A percentile compares a stretch with the other conserved stretches of the same genome.
phyloP scores from a whole-genome alignment of 2,888 invertebrate species.

The Zygothrica quintamaculata region DNA sequence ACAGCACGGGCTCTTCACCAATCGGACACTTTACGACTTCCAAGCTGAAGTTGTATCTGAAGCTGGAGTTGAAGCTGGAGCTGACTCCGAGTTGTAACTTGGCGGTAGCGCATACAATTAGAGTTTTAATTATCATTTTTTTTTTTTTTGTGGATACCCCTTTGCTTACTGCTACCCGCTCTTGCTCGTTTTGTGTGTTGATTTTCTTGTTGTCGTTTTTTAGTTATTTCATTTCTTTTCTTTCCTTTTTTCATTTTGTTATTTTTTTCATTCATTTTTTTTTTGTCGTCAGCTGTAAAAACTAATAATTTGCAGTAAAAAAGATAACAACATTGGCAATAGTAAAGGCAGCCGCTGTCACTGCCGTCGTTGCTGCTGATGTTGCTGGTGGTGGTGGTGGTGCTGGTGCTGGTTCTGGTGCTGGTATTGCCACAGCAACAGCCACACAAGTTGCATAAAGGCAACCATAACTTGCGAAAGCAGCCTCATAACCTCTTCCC shows the following conservation, averaged over 20 bases:
- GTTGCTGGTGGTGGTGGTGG: background rate
- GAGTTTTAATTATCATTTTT: slow-evolving; percentile 72
- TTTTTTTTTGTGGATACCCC: slow-evolving; percentile 21
- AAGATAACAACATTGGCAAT: slow-evolving; percentile 76
- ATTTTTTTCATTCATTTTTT: slow-evolving; percentile 23
- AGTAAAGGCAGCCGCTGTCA: slow-evolving; percentile 35
- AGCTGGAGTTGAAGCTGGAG: background rate
- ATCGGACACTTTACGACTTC: slow-evolving; percentile 63
- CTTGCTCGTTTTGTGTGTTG: background rate
- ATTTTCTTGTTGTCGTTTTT: slow-evolving; percentile 6
- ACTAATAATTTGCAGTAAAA: slow-evolving; percentile 79
- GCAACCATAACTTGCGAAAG: slow-evolving; percentile 54
- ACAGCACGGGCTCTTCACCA: slow-evolving; percentile 40
- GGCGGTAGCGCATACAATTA: slow-evolving; percentile 74
- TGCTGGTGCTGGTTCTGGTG: slow-evolving; percentile 14
- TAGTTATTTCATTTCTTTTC: slow-evolving; percentile 10
- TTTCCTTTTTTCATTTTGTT: slow-evolving; percentile 4
- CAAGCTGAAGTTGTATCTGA: slow-evolving; percentile 4
- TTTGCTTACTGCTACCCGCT: background rate
- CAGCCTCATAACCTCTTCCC: background rate
- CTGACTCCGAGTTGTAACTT: slow-evolving; percentile 28
- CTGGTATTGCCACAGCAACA: slow-evolving; percentile 17
- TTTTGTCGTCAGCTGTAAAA: slow-evolving; percentile 71
- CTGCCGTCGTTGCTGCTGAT: slow-evolving; percentile 15
- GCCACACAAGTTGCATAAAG: slow-evolving; percentile 69